Evolutionary conservation across 2,113 vertebrate species (phyloP), one percentile per base, ranked within the genome.

Genomic region (Sclerurus mexicanus): DNA sequence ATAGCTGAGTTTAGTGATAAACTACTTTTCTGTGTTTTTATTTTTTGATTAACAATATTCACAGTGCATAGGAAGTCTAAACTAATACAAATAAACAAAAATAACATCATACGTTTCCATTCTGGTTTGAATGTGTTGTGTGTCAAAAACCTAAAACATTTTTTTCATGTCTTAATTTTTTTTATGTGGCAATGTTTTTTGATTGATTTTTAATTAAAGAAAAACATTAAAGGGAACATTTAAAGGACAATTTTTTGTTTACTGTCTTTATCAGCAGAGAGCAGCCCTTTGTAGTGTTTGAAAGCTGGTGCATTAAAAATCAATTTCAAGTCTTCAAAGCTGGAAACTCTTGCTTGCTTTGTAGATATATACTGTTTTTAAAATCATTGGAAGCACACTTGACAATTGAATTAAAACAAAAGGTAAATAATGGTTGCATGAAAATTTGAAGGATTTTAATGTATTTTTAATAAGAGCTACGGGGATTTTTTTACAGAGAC

Each of bases 181-280:
- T 89, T 85, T 44, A 79, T 85, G 42, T 93, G 85, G 58, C 60
- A 95, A 63, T 96, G 69, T 33, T 75, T 96, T 97, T 95, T 97
- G 91, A 97, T 96, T 97, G 95, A 96, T 96, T 97, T 98, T 98
- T 98, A 98, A 98, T 98, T 98, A 98, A 93, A 96, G 82, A 64
- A 95, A 93, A 97, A 87, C 97, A 96, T 97, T 95, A 96, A 97
- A 97, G 91, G 64, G 69, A 96, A 96, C 91, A 96, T 96, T 97
- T 96, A 97, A 98, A 95, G 39, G 78, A 97, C 92, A 94, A 89
- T 93, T 98, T 97, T 91, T 96, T 98, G 93, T 98, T 98, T 98
- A 97, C 89, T 97, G 85, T 93, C 95, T 98, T 97, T 98, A 97
- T 98, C 96, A 98, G 95, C 88, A 85, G 90, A 97, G 94, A 97